Percentiles rank a stretch among this genome's conserved stretches.
phyloP scores from a whole-genome alignment of 2,113 vertebrate genomes.

The Hylia prasina region DNA sequence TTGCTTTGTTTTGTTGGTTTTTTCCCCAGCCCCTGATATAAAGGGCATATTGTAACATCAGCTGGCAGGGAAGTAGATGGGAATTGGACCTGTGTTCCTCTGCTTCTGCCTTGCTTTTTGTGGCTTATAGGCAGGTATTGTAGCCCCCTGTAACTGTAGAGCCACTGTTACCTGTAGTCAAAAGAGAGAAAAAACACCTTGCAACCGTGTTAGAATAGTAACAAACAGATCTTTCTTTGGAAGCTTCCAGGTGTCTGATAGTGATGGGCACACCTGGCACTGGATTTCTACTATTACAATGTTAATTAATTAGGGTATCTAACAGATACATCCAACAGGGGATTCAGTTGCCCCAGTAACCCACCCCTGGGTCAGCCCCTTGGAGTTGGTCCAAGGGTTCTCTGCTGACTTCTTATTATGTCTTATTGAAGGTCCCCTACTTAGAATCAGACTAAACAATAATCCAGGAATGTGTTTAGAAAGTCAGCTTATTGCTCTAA shows the following conservation, averaged over 20 bases:
- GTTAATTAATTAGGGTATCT: neutral
- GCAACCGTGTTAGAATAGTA: neutral
- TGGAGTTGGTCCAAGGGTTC: neutral
- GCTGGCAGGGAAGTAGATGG: neutral
- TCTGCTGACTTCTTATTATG: neutral
- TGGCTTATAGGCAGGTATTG: neutral
- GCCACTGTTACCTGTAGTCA: neutral
- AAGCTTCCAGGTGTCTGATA: neutral
- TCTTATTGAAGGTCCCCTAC: neutral
- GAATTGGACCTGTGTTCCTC: neutral
- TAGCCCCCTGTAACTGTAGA: neutral
- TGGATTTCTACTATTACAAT: neutral
- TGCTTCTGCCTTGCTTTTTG: neutral
- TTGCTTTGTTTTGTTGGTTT: neutral
- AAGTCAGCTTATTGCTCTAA: neutral
- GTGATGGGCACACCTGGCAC: neutral
- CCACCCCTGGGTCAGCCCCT: neutral
- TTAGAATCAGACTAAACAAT: neutral
- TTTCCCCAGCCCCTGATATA: neutral
- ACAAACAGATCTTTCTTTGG: neutral
- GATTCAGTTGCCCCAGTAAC: neutral
- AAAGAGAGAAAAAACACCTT: neutral
- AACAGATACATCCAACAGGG: neutral
- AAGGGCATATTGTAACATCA: neutral
- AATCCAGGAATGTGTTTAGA: neutral